These are phyloP conservation scores for Anoncus sp. DNA, from an alignment of 2,888 invertebrate species.

Conservation along the genomic window DNA sequence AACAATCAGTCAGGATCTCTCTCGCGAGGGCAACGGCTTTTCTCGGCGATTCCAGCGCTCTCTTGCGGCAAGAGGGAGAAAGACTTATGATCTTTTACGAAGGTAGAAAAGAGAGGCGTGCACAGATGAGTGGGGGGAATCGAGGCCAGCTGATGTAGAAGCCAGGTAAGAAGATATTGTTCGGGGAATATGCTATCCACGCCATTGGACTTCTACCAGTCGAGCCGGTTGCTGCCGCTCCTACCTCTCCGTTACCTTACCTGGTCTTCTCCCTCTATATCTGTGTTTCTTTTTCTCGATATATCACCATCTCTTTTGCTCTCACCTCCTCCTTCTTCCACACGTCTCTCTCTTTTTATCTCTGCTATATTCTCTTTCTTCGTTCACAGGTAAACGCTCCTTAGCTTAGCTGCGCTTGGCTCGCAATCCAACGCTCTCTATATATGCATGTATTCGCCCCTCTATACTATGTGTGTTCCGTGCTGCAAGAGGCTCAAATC, in stretches of 20 bases:
- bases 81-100: conserved; percentile 42
- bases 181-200: conserved; percentile 70
- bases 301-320: conserved; percentile 18
- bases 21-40: conserved; percentile 70
- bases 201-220: conserved; percentile 81
- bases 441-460: conserved; percentile 15
- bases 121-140: conserved; percentile 34
- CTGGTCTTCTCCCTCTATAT: conserved; percentile 57
- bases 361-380: conserved; percentile 23
- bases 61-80: conserved; percentile 32
- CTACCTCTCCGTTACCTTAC: conserved; percentile 78
- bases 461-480: conserved; percentile 23
- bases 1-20: conserved; percentile 51
- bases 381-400: conserved; percentile 51
- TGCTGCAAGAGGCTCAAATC: conserved; percentile 36
- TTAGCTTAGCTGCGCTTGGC: conserved; percentile 44
- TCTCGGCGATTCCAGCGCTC: conserved; percentile 52
- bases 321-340: not conserved
- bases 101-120: conserved; percentile 46
- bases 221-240: conserved; percentile 81
- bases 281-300: conserved; percentile 29
- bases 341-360: not conserved
- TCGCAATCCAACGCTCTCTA: conserved; percentile 34
- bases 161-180: conserved; percentile 46
- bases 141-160: conserved; percentile 61